These are phyloP conservation scores for Spodoptera littoralis DNA, from an alignment of 2,888 invertebrate genomes.

Conservation along the genomic window DNA sequence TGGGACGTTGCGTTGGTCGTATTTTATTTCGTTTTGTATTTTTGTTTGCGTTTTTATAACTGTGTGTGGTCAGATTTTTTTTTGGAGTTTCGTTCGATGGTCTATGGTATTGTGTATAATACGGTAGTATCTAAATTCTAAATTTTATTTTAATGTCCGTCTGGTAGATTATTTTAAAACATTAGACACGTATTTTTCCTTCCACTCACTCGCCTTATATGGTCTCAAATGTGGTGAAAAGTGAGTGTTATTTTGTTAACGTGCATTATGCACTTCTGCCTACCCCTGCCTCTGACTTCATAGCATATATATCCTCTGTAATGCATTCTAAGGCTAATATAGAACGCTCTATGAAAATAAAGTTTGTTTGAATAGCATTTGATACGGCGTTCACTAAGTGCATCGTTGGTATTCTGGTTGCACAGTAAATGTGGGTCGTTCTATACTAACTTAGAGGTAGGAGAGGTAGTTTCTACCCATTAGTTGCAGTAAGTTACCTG, in stretches of 20 bases:
- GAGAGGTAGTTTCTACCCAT: constrained; percentile 21
- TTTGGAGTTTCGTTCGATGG: too few species aligned
- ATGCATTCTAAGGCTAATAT: background rate
- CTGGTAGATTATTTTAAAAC: too few species aligned
- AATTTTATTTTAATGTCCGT: too few species aligned
- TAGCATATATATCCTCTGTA: too few species aligned
- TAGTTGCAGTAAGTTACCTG: constrained; percentile 16
- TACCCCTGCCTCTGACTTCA: too few species aligned
- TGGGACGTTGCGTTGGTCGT: constrained; percentile 20
- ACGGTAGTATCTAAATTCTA: too few species aligned
- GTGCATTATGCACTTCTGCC: too few species aligned
- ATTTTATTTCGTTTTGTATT: constrained; percentile 20
- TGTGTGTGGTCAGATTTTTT: background rate
- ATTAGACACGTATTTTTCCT: too few species aligned
- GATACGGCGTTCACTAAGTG: constrained; percentile 29
- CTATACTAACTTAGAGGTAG: background rate
- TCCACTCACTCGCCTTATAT: too few species aligned
- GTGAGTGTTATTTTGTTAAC: too few species aligned
- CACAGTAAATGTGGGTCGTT: constrained; percentile 20
- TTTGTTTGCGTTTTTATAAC: constrained; percentile 20
- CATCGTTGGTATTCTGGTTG: constrained; percentile 31
- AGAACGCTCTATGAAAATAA: background rate
- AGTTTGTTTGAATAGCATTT: constrained; percentile 26
- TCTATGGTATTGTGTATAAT: too few species aligned
- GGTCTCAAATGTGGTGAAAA: too few species aligned